Evolutionary conservation across 1,140 invertebrate species (phyloP), one percentile per base, ranked within the genome.

Genomic region (Drosophila orena): DNA sequence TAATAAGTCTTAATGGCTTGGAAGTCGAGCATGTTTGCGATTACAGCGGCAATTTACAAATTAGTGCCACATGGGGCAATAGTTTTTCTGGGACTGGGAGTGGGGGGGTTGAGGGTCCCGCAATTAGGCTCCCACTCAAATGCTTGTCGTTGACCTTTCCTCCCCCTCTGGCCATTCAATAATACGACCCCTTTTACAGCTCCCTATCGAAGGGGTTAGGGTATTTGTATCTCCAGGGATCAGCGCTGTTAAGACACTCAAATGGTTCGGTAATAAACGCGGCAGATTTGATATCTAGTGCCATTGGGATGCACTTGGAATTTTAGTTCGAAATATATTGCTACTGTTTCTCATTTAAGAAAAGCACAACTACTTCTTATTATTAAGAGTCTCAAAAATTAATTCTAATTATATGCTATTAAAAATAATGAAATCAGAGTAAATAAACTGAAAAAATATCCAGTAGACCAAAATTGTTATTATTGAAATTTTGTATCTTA

Each of bases 31-130:
- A 77, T 77, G 64, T 76, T 83, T 88, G 79, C 83, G 83, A 86
- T 86, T 86, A 86, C 83, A 69, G 79, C 76, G 78, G 81, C 83
- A 83, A 88, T 89, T 88, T 88, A 88, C 84, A 88, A 88, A 88
- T 88, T 88, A 89, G 79, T 88, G 83, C 84, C 83, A 88, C 79
- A 86, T 86, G 79, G 80, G 83, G 83, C 81, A 85, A 60, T 57
- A 70, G 68, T 70, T 49, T 69, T 56, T 27, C 15, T 15, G 30
- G 15, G 30, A n/a, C n/a, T n/a, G n/a, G n/a, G n/a, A n/a, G n/a
- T n/a, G 12, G 37, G 17, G 17, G 17, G 17, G 20, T 24, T 38
- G 17, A 46, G 60, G 15, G 55, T 38, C 43, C 17, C 62, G 46
- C 83, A 85, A 88, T 85, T 85, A 81, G 81, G 78, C 81, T 76